Percentiles rank a stretch among this genome's conserved stretches.
These are phyloP conservation scores for Phortica variegata DNA, from an alignment of 1,140 invertebrate species.

Conservation along the genomic window DNA sequence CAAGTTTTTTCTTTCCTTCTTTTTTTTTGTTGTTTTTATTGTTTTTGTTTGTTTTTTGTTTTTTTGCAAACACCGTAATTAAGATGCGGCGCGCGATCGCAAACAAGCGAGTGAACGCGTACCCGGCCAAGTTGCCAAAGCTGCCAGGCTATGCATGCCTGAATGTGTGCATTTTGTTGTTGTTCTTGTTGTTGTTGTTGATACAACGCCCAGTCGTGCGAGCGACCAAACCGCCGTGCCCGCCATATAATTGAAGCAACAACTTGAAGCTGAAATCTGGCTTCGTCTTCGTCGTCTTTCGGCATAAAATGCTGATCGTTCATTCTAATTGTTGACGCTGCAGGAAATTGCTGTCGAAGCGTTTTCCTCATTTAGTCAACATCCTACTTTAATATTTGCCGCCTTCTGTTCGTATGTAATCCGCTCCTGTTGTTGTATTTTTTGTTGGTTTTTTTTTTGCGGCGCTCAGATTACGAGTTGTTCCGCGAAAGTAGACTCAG, in stretches of 20 bases:
- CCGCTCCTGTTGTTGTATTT: not conserved
- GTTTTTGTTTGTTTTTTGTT: slow-evolving; percentile 10
- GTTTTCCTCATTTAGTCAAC: slow-evolving; percentile 4
- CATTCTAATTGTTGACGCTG: too few species aligned
- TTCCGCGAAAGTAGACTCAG: slow-evolving; percentile 2
- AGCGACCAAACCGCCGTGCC: too few species aligned
- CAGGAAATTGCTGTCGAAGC: slow-evolving; percentile 18
- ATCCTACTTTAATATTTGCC: too few species aligned
- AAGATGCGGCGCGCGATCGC: slow-evolving; percentile 53
- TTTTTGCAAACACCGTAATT: slow-evolving; percentile 44
- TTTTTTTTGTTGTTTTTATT: slow-evolving; percentile 10
- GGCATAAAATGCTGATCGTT: too few species aligned
- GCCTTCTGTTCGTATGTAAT: too few species aligned
- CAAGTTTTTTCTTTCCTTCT: slow-evolving; percentile 19
- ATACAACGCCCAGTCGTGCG: too few species aligned
- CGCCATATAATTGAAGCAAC: too few species aligned
- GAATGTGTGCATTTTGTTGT: slow-evolving; percentile 42
- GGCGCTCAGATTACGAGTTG: not conserved
- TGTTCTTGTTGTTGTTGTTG: not conserved
- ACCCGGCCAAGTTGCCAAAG: slow-evolving; percentile 8
- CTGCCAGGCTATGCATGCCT: slow-evolving; percentile 40
- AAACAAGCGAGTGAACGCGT: slow-evolving; percentile 10
- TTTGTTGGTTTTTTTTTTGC: not conserved
- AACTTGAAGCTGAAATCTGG: too few species aligned
- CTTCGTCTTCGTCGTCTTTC: too few species aligned